Conservation (phyloP, 2,888 invertebrate species). For the Hetaerina titia region DNA sequence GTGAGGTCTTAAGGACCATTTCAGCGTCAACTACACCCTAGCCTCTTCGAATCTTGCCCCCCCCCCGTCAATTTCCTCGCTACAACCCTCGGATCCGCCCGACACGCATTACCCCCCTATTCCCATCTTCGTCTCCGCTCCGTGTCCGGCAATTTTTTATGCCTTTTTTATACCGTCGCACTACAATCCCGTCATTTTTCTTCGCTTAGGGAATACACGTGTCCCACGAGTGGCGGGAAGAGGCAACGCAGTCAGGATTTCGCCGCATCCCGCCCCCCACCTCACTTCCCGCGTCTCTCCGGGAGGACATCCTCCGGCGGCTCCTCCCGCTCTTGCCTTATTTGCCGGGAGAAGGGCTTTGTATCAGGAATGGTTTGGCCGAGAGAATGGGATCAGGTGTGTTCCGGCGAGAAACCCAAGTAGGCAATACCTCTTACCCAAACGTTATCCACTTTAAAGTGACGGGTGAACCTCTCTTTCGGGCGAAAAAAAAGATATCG, state of each 20-base stretch:
- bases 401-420: background rate
- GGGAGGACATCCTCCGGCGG: background rate
- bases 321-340: background rate
- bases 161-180: constrained; percentile 13
- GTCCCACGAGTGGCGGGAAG: constrained; percentile 12
- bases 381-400: constrained; percentile 53
- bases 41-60: background rate
- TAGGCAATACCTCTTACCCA: background rate
- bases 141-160: constrained; percentile 3
- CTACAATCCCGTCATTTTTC: constrained; percentile 46
- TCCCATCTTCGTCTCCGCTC: background rate
- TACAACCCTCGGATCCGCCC: background rate
- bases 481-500: background rate
- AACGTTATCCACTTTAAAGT: constrained; percentile 8
- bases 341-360: background rate
- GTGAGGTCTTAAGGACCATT: constrained; percentile 25
- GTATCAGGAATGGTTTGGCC: background rate
- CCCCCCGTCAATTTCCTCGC: background rate
- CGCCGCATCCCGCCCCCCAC: background rate
- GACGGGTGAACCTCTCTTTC: background rate
- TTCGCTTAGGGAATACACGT: constrained; percentile 58
- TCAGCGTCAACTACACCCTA: background rate
- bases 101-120: background rate
- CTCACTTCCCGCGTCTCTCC: background rate
- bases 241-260: background rate